Base-by-base conservation (phyloP, 2,888 invertebrate genomes). In the Asteroscopus sphinx region DNA sequence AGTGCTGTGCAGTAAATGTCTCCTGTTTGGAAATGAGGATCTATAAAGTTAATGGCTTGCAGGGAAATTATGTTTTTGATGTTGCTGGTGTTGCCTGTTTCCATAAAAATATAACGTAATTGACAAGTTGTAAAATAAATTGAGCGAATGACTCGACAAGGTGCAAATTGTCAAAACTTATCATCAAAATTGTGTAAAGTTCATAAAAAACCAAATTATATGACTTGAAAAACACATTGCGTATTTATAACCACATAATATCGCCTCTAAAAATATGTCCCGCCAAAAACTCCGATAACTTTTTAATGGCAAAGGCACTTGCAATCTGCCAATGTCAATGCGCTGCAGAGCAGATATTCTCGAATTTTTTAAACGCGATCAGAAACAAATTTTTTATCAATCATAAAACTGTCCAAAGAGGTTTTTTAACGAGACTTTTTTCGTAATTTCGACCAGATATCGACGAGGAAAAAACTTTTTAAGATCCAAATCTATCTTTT, bases 371-470 rank as follows among this genome's bases (percentile, higher is more conserved):
- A 15, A 73, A 65, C 41, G 53, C 60, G 68, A 63, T 73, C 74
- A 57, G 46, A 58, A 64, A 64, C 58, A 58, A 53, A 7, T 78
- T 79, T 73, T 80, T 80, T 76, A 73, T 73, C 67, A 72, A 73
- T 78, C 75, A 76, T 74, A 82, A 87, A 87, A 84, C 80, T 82
- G 82, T 83, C 85, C 78, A 73, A 81, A 81, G 52, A 68, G 73
- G 72, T 77, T 77, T 70, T 81, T 80, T 68, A 71, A 61, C 42
- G 44, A 63, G 36, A 69, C 66, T 69, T 77, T 79, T 78, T 80
- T 80, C 82, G 80, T 84, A 83, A 82, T 87, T 86, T 86, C 82
- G 83, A 80, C 80, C 83, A 80, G 83, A 82, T 82, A 83, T 78
- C 77, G 73, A 76, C 63, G 73, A 68, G 49, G 61, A 76, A 81